Base-by-base conservation (phyloP, 2,113 vertebrate species). In the Ahaetulla prasina region DNA sequence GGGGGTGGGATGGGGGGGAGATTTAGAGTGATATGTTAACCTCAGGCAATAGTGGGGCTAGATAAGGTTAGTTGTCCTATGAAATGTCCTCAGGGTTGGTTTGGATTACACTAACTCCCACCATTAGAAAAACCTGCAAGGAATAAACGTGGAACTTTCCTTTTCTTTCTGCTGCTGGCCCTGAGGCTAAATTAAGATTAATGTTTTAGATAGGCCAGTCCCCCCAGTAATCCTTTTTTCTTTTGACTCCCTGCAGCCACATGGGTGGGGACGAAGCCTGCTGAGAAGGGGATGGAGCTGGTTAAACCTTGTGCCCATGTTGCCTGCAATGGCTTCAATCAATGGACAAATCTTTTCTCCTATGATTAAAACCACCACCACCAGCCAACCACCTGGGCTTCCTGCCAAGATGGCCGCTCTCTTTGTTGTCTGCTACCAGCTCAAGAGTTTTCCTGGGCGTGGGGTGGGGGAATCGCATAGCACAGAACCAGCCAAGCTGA, bases 1-100 rank as follows among this genome's bases (percentile, higher is more conserved):
- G 0, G 30, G 57, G 30, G 16, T 0, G n/a, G 1, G 35, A 14
- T 6, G 8, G 35, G 35, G 35, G 0, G 16, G 18, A 9, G 74
- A 68, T 68, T 80, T 80, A 80, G 4, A 39, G 9, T 80, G 74
- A 80, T 80, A 80, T 43, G 18, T 8, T 80, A 80, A 80, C 74
- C 18, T 3, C 35, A 43, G 18, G 74, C 74, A 43, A 43, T 43
- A 80, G 35, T 22, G 18, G 74, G 1, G 35, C 35, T 43, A 80
- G 35, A 80, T 39, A 43, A 80, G 18, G 35, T 43, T 23, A 80
- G 35, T 22, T 80, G 35, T 80, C 74, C 35, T 9, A 43, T 80
- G 35, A 43, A 43, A 43, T 1, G 3, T 39, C 35, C 35, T 80
- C 35, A 80, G 74, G 18, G 74, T 43, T 80, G 74, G 35, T 80